These are phyloP conservation scores for Todus mexicanus DNA, from an alignment of 2,797 vertebrate genomes.

Conservation along the genomic window DNA sequence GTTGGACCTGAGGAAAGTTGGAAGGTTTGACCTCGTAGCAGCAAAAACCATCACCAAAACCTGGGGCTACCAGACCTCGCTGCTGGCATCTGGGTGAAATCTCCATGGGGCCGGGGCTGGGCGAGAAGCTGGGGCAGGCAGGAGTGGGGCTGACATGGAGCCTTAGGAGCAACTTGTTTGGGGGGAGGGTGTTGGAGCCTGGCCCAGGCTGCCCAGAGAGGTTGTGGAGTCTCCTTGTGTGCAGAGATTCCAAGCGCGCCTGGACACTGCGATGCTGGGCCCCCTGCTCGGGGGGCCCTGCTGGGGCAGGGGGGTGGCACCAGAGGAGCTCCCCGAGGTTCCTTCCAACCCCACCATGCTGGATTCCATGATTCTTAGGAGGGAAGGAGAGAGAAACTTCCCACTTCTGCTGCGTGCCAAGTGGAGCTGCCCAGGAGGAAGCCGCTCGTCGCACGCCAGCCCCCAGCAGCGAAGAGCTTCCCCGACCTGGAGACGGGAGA, in stretches of 20 bases:
- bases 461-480: background rate
- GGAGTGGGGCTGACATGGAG: too few species aligned
- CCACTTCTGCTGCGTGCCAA: background rate
- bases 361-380: background rate
- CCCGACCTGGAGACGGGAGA: accelerated
- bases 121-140: too few species aligned
- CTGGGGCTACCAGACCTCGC: background rate
- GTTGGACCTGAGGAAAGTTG: background rate
- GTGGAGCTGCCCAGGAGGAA: too few species aligned
- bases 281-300: background rate
- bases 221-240: too few species aligned
- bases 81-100: too few species aligned
- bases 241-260: too few species aligned
- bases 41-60: background rate
- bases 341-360: background rate
- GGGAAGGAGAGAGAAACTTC: background rate
- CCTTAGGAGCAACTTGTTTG: too few species aligned
- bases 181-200: too few species aligned
- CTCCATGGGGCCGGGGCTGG: background rate
- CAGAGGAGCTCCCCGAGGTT: background rate
- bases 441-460: background rate
- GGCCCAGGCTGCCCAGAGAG: too few species aligned
- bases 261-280: too few species aligned
- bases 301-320: background rate
- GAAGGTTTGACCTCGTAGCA: background rate